Conservation (phyloP, 2,888 invertebrate species). For the Megaustenia siamemsis region DNA sequence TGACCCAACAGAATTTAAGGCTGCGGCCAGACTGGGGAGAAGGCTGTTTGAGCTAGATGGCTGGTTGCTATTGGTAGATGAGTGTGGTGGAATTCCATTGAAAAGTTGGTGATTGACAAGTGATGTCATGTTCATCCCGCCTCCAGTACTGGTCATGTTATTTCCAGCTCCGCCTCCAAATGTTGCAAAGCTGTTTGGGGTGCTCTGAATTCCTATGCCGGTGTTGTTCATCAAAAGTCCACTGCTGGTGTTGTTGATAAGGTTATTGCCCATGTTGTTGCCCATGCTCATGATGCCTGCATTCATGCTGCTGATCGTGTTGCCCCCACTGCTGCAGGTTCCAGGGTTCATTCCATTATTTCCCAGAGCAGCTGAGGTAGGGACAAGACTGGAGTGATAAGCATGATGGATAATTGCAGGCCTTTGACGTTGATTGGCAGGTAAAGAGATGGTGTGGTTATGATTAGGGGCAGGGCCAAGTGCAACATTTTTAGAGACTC, state of each 20-base stretch:
- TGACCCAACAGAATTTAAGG: conserved; percentile 26
- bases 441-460: conserved; percentile 58
- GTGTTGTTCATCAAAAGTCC: conserved; percentile 6
- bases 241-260: conserved; percentile 16
- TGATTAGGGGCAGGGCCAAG: conserved; percentile 46
- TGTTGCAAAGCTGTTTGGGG: conserved; percentile 32
- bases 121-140: conserved; percentile 34
- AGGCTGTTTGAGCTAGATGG: conserved; percentile 30
- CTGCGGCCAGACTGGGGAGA: conserved; percentile 10
- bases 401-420: conserved; percentile 48
- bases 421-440: conserved; percentile 56
- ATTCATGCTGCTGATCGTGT: conserved; percentile 38
- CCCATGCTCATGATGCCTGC: conserved; percentile 28
- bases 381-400: conserved; percentile 53
- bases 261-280: conserved; percentile 16
- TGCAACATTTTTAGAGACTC: conserved; percentile 45
- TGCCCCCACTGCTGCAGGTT: conserved; percentile 23
- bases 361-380: conserved; percentile 49
- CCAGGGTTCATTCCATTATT: conserved; percentile 26
- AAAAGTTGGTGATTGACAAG: conserved; percentile 43
- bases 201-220: conserved; percentile 29
- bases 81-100: conserved; percentile 22
- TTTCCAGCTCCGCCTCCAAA: conserved; percentile 28
- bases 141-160: conserved; percentile 18
- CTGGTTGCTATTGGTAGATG: conserved; percentile 19